Evolutionary conservation across 2,113 vertebrate species (phyloP), one percentile per base, ranked within the genome.

Genomic region (Gadus chalcogrammus): DNA sequence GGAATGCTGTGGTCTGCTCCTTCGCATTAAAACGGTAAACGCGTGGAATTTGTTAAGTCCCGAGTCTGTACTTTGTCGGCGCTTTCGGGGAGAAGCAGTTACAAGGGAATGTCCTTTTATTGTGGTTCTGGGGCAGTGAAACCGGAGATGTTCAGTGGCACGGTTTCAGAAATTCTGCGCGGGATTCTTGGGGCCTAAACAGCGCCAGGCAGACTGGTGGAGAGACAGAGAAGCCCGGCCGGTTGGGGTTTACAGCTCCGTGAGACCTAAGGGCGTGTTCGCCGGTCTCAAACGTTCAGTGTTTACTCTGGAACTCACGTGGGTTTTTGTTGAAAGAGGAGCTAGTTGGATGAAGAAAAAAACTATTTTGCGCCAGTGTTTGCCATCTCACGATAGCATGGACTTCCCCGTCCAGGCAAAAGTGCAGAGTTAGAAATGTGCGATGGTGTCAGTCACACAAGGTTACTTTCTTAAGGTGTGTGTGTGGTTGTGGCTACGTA

Each of bases 1-100:
- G 82, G 84, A 88, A 85, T 77, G 78, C 73, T 9, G 82, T 64
- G 82, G 80, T 81, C 79, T 72, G 2, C 9, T 12, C 12, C 70
- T 70, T 74, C 67, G 48, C 71, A 78, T 67, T 12, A 48, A 48
- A 74, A 67, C 72, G 73, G 65, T 77, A 84, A 85, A 84, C 38
- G 65, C 67, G 64, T 65, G 85, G 84, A 87, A 89, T 87, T 77
- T 76, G 79, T 78, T 64, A 27, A 27, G 76, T 81, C 60, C 71
- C 72, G 63, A 70, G 65, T 67, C 75, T 16, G 28, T 56, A 68
- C 27, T 59, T 42, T 48, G 42, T 48, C 42, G 18, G 48, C 82
- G 66, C 61, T 82, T 82, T 2, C 42, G 63, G 28, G 20, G 77
- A 61, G 15, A 11, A 68, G 68, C 42, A 62, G 74, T 79, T 67